Evolutionary conservation across 2,113 vertebrate species (phyloP).

Genomic region (Cryptoleucopteryx plumbea): DNA sequence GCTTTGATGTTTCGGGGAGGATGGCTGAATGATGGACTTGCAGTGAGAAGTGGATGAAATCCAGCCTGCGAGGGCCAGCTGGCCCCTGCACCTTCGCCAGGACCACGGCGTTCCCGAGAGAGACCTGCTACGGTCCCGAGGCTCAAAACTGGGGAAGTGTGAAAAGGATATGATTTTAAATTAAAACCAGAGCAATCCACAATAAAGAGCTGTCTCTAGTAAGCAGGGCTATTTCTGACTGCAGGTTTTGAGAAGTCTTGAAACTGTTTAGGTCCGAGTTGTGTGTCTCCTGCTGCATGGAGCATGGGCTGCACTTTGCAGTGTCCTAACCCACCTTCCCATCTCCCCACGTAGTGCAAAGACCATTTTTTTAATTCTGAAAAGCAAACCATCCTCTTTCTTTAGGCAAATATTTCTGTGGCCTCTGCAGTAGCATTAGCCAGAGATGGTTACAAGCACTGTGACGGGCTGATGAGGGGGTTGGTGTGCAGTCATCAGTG

Average conservation of each 20-base stretch:
- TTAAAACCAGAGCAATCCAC: background rate
- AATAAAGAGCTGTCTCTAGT: background rate
- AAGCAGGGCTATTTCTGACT: background rate
- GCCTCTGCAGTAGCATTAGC: background rate
- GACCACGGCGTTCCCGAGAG: fast-evolving
- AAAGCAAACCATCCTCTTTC: background rate
- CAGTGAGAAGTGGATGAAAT: background rate
- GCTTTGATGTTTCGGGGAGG: fast-evolving
- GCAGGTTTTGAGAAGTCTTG: background rate
- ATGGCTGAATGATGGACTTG: background rate
- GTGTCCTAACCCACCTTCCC: background rate
- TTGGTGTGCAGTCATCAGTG: background rate
- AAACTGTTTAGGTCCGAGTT: background rate
- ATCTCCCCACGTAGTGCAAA: background rate
- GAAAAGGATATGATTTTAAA: background rate
- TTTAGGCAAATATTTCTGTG: background rate
- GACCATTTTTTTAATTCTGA: background rate
- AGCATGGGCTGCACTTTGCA: background rate
- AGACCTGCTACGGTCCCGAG: background rate
- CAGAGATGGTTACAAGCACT: background rate
- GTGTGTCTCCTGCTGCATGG: background rate
- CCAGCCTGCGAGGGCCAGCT: background rate
- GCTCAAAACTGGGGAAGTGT: background rate
- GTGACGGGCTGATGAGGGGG: fast-evolving
- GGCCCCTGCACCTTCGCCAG: background rate